Conservation (phyloP, 2,113 vertebrate species). For the Ageneiosus marmoratus region DNA sequence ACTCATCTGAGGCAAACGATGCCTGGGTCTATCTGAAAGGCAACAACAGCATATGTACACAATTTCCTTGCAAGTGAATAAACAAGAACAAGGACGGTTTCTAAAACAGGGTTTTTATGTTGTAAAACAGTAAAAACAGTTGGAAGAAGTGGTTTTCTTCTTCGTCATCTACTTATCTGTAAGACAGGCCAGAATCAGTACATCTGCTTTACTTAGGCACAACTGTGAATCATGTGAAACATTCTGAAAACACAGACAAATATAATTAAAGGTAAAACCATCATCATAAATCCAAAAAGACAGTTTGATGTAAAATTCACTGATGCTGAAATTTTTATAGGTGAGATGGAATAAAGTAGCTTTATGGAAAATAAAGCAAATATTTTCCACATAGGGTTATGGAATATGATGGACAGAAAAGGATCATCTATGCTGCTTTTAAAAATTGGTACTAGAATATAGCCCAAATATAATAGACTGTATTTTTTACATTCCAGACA, state of each 20-base stretch:
- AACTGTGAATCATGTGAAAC: background rate
- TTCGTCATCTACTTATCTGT: background rate
- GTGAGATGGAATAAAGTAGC: background rate
- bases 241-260: background rate
- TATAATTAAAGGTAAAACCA: background rate
- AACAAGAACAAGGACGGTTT: constrained; percentile 11
- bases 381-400: background rate
- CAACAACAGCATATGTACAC: constrained; percentile 31
- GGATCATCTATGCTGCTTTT: background rate
- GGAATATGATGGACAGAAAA: background rate
- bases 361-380: background rate
- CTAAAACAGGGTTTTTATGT: background rate
- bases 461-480: background rate
- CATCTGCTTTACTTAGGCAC: background rate
- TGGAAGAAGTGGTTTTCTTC: background rate
- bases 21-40: constrained; percentile 29
- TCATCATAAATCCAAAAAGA: background rate
- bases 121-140: background rate
- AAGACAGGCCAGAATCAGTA: background rate
- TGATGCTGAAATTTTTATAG: background rate
- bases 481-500: background rate
- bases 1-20: constrained; percentile 21
- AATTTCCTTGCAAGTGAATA: constrained; percentile 20
- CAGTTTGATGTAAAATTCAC: background rate
- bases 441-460: background rate